Percentiles rank a stretch among this genome's conserved stretches.
phyloP scores from a whole-genome alignment of 2,888 invertebrate species.

The Spisula subtruncata region DNA sequence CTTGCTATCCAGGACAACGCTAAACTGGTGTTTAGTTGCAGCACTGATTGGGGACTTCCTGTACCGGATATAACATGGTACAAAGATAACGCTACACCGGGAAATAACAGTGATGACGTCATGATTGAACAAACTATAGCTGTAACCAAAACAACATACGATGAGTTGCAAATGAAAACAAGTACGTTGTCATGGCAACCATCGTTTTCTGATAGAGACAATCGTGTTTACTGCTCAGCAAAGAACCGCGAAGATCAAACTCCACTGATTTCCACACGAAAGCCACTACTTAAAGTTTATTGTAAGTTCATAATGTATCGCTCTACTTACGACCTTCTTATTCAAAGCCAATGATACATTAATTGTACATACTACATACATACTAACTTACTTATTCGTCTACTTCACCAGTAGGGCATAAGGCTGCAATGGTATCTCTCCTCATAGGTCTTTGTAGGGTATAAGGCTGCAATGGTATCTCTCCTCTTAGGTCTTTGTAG shows the following conservation, averaged over 20 bases:
- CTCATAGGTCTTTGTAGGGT: no score
- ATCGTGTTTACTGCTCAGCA: slow-evolving; percentile 15
- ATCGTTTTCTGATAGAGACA: neutral
- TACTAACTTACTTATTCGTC: no score
- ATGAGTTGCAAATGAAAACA: neutral
- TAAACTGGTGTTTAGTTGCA: neutral
- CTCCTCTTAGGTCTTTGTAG: no score
- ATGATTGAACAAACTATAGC: neutral
- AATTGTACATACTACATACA: no score
- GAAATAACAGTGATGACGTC: neutral
- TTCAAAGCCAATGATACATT: no score
- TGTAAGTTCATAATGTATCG: no score
- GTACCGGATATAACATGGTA: slow-evolving; percentile 12
- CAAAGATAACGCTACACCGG: slow-evolving; percentile 14
- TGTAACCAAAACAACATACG: neutral
- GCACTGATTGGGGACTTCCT: slow-evolving; percentile 4
- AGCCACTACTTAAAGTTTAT: slow-evolving; percentile 22
- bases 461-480: no score
- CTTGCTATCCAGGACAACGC: neutral
- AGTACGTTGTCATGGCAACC: neutral
- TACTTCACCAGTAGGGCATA: no score
- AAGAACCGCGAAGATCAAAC: neutral
- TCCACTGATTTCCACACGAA: neutral
- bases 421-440: no score
- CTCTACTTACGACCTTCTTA: no score